Percentiles rank a stretch among this genome's conserved stretches.
These are phyloP conservation scores for Neodontobutis hainanensis DNA, from an alignment of 2,113 vertebrate genomes.

Conservation along the genomic window DNA sequence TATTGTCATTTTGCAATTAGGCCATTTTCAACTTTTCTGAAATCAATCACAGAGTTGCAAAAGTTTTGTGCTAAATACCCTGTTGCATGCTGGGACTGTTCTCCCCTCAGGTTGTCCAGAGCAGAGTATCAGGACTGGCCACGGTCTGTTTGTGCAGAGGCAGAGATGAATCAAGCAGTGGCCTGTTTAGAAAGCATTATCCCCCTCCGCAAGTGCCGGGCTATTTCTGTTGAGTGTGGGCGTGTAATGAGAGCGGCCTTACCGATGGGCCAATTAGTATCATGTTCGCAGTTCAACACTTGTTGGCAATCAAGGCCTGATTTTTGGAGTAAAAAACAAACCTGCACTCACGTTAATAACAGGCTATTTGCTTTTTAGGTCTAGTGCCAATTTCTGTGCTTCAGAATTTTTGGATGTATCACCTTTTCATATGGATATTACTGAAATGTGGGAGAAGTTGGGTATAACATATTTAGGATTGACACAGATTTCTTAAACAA, in stretches of 20 bases:
- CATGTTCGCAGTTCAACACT: constrained; percentile 22
- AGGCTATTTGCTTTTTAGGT: background rate
- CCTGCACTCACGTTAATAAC: constrained; percentile 3
- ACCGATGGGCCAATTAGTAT: constrained; percentile 48
- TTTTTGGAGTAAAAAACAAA: constrained; percentile 24
- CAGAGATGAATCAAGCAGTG: constrained; percentile 32
- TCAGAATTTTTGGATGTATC: background rate
- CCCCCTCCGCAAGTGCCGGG: constrained; percentile 28
- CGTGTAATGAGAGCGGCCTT: constrained; percentile 59
- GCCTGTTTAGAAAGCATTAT: constrained; percentile 41
- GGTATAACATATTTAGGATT: background rate
- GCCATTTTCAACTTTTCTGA: constrained; percentile 3
- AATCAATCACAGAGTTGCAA: constrained; percentile 1
- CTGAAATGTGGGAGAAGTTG: background rate
- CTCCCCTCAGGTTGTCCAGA: constrained; percentile 12
- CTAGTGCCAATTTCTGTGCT: background rate
- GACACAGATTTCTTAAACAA: too few relatives aligned
- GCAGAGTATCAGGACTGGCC: constrained; percentile 17
- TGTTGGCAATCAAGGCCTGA: constrained; percentile 15
- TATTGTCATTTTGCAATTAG: constrained; percentile 29
- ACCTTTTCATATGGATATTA: background rate
- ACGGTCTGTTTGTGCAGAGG: constrained; percentile 33
- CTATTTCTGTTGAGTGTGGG: constrained; percentile 61
- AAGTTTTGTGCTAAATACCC: background rate
- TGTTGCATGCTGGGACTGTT: background rate